Percentiles rank a stretch among this genome's conserved stretches.
These are phyloP conservation scores for Diphyllodes magnificus DNA, from an alignment of 2,113 vertebrate species.

Conservation along the genomic window DNA sequence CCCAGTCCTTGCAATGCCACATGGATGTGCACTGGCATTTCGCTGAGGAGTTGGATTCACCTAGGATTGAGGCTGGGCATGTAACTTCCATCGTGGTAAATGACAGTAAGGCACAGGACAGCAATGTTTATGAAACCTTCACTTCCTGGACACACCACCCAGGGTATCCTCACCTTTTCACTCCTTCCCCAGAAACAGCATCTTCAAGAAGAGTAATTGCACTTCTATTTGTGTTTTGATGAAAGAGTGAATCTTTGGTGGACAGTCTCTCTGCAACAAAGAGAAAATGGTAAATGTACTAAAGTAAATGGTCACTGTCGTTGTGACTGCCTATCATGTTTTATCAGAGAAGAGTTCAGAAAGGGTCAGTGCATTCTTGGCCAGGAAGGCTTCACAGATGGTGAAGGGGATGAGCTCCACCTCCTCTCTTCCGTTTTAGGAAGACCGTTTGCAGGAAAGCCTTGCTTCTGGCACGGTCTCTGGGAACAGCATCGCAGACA, in stretches of 20 bases:
- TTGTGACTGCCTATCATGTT: not conserved
- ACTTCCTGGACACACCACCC: not conserved
- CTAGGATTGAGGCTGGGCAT: not conserved
- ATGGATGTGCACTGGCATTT: not conserved
- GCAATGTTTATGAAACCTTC: not conserved
- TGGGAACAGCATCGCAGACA: not conserved
- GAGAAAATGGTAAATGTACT: not conserved
- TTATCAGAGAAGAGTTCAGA: not conserved
- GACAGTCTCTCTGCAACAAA: not conserved
- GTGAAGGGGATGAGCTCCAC: not conserved
- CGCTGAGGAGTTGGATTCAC: not conserved
- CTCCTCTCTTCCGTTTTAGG: not conserved
- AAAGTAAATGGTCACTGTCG: not conserved
- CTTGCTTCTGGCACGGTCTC: not conserved
- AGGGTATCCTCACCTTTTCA: not conserved
- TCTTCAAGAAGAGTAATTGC: not conserved
- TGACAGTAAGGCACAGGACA: not conserved
- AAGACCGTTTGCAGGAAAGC: not conserved
- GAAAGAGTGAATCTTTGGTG: not conserved
- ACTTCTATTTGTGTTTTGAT: not conserved
- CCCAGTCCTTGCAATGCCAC: not conserved
- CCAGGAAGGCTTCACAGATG: not conserved
- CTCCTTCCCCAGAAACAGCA: not conserved
- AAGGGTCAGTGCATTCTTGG: not conserved
- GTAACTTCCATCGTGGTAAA: not conserved